phyloP scores from a whole-genome alignment of 2,797 vertebrate species.

The Scolopax rusticola region DNA sequence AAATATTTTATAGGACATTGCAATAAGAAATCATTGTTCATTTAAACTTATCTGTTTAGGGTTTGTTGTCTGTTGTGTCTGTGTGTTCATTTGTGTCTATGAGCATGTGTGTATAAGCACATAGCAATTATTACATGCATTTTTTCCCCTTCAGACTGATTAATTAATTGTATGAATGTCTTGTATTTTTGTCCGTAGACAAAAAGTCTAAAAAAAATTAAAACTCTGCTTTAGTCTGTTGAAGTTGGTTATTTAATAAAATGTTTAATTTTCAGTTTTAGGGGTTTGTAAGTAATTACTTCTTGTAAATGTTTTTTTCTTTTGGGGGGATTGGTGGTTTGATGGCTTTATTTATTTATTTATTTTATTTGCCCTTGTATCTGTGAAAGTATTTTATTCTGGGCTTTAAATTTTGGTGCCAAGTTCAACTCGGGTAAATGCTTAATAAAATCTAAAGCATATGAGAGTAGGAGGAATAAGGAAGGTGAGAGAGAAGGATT shows the following conservation, averaged over 20 bases:
- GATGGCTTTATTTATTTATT: neutral
- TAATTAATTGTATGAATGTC: neutral
- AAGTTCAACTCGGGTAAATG: constrained; percentile 39
- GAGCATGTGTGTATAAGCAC: neutral
- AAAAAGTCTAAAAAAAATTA: neutral
- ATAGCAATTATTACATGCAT: neutral
- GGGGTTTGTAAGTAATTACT: neutral
- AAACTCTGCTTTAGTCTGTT: neutral
- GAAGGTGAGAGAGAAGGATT: constrained; percentile 1
- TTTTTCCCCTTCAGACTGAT: neutral
- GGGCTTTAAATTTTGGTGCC: neutral
- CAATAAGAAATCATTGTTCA: neutral
- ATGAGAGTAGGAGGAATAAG: neutral
- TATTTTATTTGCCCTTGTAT: neutral
- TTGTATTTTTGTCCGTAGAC: neutral
- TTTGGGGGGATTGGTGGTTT: neutral
- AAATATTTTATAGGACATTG: neutral
- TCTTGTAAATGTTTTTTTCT: neutral
- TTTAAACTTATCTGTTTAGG: constrained; percentile 9
- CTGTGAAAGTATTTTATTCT: neutral
- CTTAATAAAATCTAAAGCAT: neutral
- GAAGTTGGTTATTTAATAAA: neutral
- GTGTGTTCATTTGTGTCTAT: neutral
- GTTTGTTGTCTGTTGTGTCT: neutral
- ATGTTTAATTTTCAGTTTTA: neutral